Conservation (phyloP, 2,888 invertebrate genomes). For the Phortica magna region DNA sequence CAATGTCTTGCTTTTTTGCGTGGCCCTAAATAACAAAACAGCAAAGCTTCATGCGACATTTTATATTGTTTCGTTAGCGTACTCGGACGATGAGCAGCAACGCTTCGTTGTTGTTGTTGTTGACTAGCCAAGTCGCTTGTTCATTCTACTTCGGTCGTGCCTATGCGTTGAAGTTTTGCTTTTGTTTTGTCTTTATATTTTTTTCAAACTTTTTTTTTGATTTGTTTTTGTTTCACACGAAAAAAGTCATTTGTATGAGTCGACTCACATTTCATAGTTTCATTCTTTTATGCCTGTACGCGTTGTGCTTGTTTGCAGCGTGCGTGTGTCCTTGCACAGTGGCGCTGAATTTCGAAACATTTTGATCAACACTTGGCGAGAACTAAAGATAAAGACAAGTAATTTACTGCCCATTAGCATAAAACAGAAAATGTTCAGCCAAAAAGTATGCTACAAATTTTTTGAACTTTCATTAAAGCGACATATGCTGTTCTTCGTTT, state of each 20-base stretch:
- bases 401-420: too few species aligned
- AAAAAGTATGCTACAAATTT: too few species aligned
- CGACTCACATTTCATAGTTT: slow-evolving; percentile 23
- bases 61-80: slow-evolving; percentile 7
- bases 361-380: neutral
- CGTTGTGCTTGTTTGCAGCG: neutral
- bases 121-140: neutral
- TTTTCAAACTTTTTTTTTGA: slow-evolving; percentile 41
- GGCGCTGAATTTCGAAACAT: neutral
- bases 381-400: too few species aligned
- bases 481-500: too few species aligned
- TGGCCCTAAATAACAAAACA: neutral
- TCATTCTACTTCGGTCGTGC: neutral
- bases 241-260: slow-evolving; percentile 70
- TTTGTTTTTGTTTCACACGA: slow-evolving; percentile 71
- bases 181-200: neutral
- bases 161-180: slow-evolving; percentile 4
- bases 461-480: too few species aligned
- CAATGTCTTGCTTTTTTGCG: neutral
- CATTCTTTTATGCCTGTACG: neutral
- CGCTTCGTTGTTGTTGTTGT: slow-evolving; percentile 59
- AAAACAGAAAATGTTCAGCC: too few species aligned
- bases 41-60: slow-evolving; percentile 2
- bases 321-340: neutral
- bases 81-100: neutral